Evolutionary conservation across 2,797 vertebrate genomes (phyloP).

Genomic region (Chaenodraco wilsoni): DNA sequence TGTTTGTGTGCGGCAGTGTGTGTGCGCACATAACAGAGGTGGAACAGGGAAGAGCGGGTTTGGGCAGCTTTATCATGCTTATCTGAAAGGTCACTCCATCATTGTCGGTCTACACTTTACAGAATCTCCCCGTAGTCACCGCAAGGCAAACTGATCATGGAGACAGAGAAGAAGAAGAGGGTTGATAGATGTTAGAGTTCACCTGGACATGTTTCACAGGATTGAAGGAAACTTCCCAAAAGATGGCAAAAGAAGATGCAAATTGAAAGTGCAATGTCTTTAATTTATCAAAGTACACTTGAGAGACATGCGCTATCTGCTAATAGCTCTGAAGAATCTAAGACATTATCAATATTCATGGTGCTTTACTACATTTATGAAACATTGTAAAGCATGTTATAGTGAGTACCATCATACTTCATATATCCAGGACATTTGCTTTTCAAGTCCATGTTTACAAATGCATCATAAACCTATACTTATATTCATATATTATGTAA

Average conservation of each 20-base stretch:
- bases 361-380: too few relatives aligned
- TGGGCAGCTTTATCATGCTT: conserved; percentile 73
- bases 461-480: too few relatives aligned
- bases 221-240: not conserved
- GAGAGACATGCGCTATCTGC: too few relatives aligned
- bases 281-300: too few relatives aligned
- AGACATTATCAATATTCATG: too few relatives aligned
- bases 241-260: not conserved
- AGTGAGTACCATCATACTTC: too few relatives aligned
- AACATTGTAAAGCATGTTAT: too few relatives aligned
- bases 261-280: not conserved
- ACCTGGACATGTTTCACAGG: conserved; percentile 6
- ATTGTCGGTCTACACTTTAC: conserved; percentile 69
- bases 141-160: conserved; percentile 61
- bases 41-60: conserved; percentile 50
- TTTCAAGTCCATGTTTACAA: too few relatives aligned
- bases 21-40: conserved; percentile 33
- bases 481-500: too few relatives aligned
- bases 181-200: conserved; percentile 21
- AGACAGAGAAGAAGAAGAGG: conserved; percentile 28
- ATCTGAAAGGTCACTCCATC: conserved; percentile 83
- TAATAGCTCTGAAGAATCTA: too few relatives aligned
- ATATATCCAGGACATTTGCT: too few relatives aligned
- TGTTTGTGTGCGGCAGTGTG: conserved; percentile 18
- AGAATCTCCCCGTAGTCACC: conserved; percentile 61